Percentiles rank a stretch among this genome's conserved stretches.
Evolutionary conservation across 2,797 vertebrate species (phyloP).

Genomic region (Liparis tanakae): DNA sequence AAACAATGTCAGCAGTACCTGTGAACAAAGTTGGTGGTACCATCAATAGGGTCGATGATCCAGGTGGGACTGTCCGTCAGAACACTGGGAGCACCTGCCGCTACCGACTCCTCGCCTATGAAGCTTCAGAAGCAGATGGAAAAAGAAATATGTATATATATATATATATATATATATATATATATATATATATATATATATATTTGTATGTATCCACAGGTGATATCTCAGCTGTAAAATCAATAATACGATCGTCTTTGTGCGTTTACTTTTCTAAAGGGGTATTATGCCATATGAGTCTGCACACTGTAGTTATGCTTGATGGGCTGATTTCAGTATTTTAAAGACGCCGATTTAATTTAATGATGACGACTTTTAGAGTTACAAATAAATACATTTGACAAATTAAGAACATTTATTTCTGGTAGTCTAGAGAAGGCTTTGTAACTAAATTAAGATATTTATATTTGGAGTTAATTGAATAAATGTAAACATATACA

Average conservation of each 20-base stretch:
- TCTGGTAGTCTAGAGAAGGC: neutral
- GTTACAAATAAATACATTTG: neutral
- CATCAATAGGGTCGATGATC: constrained; percentile 91
- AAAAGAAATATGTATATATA: neutral
- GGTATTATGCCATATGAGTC: neutral
- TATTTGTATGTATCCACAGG: neutral
- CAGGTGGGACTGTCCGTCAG: constrained; percentile 92
- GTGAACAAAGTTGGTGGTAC: constrained; percentile 81
- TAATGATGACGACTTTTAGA: neutral
- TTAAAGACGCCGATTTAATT: neutral
- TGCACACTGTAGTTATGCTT: neutral
- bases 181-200: neutral
- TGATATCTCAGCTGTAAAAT: neutral
- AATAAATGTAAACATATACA: neutral
- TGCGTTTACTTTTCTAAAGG: no score
- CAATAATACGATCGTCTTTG: neutral
- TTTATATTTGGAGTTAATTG: neutral
- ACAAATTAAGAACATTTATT: neutral
- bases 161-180: neutral
- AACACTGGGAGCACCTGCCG: constrained; percentile 87
- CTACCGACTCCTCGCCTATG: constrained; percentile 95
- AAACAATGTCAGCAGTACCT: constrained; percentile 59
- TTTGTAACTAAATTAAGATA: neutral
- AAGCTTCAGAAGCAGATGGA: constrained; percentile 80
- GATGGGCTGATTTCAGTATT: neutral